A percentile compares a stretch with the other conserved stretches of the same genome.
These are phyloP conservation scores for Pachliopta kotzebuea DNA, from an alignment of 2,888 invertebrate genomes.

Conservation along the genomic window DNA sequence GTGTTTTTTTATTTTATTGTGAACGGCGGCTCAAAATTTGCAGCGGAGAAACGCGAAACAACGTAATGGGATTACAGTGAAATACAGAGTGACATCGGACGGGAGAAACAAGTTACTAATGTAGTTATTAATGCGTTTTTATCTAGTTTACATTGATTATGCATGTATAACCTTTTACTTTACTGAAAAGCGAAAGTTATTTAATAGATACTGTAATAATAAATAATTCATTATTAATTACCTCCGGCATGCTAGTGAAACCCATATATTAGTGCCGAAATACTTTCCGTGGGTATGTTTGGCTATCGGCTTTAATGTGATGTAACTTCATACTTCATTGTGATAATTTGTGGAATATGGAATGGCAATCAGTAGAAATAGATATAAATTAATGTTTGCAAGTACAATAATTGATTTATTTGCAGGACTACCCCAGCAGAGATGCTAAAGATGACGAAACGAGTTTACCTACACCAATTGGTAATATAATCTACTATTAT, in stretches of 20 bases:
- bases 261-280: no score
- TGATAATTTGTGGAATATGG: no score
- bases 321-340: no score
- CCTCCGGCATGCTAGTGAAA: no score
- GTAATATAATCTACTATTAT: constrained; percentile 38
- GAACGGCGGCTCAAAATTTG: constrained; percentile 51
- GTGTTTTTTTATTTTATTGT: constrained; percentile 37
- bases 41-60: constrained; percentile 53
- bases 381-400: no score
- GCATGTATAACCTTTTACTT: constrained; percentile 54
- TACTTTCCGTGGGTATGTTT: no score
- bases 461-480: constrained; percentile 51
- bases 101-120: constrained; percentile 78
- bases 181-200: neutral
- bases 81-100: constrained; percentile 74
- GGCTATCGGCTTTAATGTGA: no score
- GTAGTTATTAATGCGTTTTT: constrained; percentile 80
- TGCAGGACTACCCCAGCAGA: constrained; percentile 55
- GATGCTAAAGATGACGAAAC: constrained; percentile 53
- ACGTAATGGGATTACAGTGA: constrained; percentile 76
- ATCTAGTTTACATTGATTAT: constrained; percentile 66
- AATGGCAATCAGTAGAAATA: no score
- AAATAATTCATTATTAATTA: no score
- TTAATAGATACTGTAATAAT: neutral
- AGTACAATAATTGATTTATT: constrained; percentile 30